Conservation (phyloP, 1,140 invertebrate species). For the Dendrolimus punctatus region DNA sequence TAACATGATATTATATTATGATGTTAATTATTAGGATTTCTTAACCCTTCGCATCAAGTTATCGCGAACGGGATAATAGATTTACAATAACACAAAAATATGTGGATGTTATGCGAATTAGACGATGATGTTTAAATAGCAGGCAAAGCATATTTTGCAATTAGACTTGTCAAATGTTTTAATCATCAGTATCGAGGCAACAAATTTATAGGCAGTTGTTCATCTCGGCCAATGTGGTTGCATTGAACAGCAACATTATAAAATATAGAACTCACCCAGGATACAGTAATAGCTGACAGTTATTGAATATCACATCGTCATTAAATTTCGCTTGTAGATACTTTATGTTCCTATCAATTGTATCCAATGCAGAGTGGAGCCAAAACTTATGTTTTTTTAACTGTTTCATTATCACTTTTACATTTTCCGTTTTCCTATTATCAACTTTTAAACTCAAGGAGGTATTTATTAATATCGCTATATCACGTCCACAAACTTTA, state of each 20-base stretch:
- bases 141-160: no score
- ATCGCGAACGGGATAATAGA: no score
- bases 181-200: no score
- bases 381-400: constrained; percentile 72
- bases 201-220: no score
- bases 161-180: no score
- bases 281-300: constrained; percentile 72
- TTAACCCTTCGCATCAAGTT: no score
- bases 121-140: no score
- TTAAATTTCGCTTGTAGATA: constrained; percentile 63
- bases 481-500: constrained; percentile 72
- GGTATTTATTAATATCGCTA: constrained; percentile 52
- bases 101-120: no score
- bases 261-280: constrained; percentile 59
- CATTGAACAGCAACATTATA: not conserved
- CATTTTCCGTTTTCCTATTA: constrained; percentile 16
- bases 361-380: constrained; percentile 70
- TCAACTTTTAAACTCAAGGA: constrained; percentile 18
- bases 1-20: no score
- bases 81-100: no score
- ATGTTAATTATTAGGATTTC: no score
- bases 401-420: constrained; percentile 39
- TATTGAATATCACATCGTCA: constrained; percentile 64
- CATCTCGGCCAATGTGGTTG: no score
- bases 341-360: constrained; percentile 68